phyloP scores from a whole-genome alignment of 2,113 vertebrate genomes.

The Miniopterus natalensis region DNA sequence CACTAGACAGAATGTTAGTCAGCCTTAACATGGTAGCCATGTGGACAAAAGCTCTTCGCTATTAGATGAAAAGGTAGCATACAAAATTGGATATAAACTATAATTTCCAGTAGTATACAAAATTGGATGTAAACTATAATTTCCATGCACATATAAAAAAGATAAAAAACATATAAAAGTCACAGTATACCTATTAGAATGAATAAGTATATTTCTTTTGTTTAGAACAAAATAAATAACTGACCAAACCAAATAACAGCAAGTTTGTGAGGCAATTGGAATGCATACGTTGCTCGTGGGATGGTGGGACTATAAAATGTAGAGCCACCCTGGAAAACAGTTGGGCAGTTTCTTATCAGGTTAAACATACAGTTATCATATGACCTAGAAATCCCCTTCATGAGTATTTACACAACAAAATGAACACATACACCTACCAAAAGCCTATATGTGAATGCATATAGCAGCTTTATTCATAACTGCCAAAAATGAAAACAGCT shows the following conservation, averaged over 20 bases:
- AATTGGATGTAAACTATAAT: not conserved
- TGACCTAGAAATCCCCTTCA: not conserved
- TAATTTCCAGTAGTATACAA: not conserved
- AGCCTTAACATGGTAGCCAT: not conserved
- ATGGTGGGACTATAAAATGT: not conserved
- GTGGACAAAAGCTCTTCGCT: not conserved
- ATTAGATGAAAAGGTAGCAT: not conserved
- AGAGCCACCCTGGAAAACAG: not conserved
- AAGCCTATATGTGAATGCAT: not conserved
- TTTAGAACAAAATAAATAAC: not conserved
- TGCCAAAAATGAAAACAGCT: not conserved
- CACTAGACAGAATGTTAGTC: not conserved
- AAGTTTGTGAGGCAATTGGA: not conserved
- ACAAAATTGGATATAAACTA: not conserved
- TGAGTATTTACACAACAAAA: conserved; percentile 31
- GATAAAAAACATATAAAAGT: not conserved
- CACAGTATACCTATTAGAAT: not conserved
- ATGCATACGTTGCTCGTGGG: not conserved
- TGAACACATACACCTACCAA: not conserved
- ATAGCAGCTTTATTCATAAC: not conserved
- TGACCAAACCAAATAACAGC: not conserved
- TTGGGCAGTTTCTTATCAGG: not conserved
- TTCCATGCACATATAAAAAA: not conserved
- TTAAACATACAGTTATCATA: not conserved
- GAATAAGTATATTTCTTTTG: too few species aligned